Evolutionary conservation across 1,140 invertebrate species (phyloP), one percentile per base, ranked within the genome.

Genomic region (Saxidomus purpurata): DNA sequence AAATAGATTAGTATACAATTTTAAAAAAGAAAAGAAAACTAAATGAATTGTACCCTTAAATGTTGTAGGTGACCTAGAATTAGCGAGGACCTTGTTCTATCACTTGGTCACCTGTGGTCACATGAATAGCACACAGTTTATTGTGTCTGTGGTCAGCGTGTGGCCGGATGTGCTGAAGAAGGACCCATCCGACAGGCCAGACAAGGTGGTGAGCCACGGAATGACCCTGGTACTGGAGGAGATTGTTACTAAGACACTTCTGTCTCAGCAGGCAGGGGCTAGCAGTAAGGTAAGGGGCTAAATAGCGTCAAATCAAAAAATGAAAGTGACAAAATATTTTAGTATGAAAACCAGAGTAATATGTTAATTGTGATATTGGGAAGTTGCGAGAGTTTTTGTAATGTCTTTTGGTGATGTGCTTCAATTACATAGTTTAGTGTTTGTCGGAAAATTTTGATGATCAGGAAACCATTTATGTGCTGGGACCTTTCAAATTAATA

Each of bases 151-250:
- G 52, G 88, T 89, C 47, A 89, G 79, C 38, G 87, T 89, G 76
- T 91, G 90, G 90, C 88, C 90, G 11, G 67, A 76, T 22, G 82
- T 91, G 22, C 63, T 91, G 47, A 49, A 34, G 49, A 87, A 79
- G 34, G 31, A 79, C 36, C 71, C 49, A 8, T 74, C 40, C n/a
- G 85, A 87, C 74, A 15, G 31, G n/a, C 74, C 74, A 40, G 86
- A 55, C 38, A 52, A 69, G 15, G 49, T 81, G 6, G 31, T 52
- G 13, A 80, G 52, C 31, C 86, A 40, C 52, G 86, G 76, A n/a
- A 22, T 88, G 38, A 81, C 22, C 9, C 59, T 81, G 15, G 86
- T 81, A 2, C 28, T 88, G 17, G 77, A 88, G 34, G 61, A 81
- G 31, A 17, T 81, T 22, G 22, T 88, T 11, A 71, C 76, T 4